phyloP scores from a whole-genome alignment of 2,888 invertebrate species.

The Allophyes oxyacanthae region DNA sequence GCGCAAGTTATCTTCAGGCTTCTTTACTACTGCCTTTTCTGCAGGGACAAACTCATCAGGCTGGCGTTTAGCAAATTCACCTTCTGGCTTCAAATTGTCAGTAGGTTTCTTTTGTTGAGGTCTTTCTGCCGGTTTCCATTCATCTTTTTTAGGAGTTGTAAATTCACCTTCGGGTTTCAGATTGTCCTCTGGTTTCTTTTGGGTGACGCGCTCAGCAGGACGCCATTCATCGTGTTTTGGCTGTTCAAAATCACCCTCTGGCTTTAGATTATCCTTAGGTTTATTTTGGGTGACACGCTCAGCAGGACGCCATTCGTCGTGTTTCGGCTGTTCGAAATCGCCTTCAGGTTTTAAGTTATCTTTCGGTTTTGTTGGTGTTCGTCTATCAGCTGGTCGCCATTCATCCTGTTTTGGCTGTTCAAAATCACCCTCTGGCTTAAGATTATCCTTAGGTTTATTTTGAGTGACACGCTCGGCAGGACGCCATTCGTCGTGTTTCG shows the following conservation, averaged over 20 bases:
- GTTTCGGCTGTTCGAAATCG: constrained; percentile 67
- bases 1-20: constrained; percentile 51
- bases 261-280: constrained; percentile 87
- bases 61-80: constrained; percentile 82
- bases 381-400: constrained; percentile 88
- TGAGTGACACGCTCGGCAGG: constrained; percentile 86
- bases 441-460: constrained; percentile 89
- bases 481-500: constrained; percentile 68
- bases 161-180: constrained; percentile 77
- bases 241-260: constrained; percentile 80
- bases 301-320: constrained; percentile 76
- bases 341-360: constrained; percentile 90
- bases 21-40: constrained; percentile 75
- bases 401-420: constrained; percentile 73
- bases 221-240: constrained; percentile 77
- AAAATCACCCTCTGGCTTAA: constrained; percentile 89
- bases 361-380: constrained; percentile 80
- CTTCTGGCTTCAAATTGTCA: constrained; percentile 89
- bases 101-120: constrained; percentile 76
- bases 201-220: constrained; percentile 68
- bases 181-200: constrained; percentile 73
- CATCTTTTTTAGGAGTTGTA: constrained; percentile 80
- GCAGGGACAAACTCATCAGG: constrained; percentile 76
- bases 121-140: constrained; percentile 83
- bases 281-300: constrained; percentile 76